These are phyloP conservation scores for Mesoligia furuncula DNA, from an alignment of 2,888 invertebrate species.

Conservation along the genomic window DNA sequence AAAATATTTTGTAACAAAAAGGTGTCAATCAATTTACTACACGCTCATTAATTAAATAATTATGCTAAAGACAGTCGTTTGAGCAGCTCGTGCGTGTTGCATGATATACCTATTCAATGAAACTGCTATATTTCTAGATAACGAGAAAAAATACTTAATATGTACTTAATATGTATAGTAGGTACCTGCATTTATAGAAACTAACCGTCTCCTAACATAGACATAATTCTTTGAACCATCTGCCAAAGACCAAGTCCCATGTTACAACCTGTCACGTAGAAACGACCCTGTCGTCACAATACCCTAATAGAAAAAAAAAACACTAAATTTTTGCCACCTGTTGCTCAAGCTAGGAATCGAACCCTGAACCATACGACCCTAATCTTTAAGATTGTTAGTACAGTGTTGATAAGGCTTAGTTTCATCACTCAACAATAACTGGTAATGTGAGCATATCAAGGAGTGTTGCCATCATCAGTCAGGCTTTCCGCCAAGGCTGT, in stretches of 20 bases:
- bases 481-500: constrained; percentile 49
- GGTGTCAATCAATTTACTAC: constrained; percentile 27
- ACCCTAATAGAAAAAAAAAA: neutral
- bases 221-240: neutral
- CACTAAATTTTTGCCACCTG: constrained; percentile 10
- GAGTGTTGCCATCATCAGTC: constrained; percentile 45
- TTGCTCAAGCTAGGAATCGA: constrained; percentile 27
- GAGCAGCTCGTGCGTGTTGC: constrained; percentile 25
- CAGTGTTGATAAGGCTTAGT: constrained; percentile 4
- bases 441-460: constrained; percentile 25
- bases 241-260: neutral
- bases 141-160: constrained; percentile 2
- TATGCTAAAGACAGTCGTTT: constrained; percentile 37
- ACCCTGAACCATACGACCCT: constrained; percentile 21
- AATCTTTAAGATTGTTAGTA: neutral
- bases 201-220: neutral
- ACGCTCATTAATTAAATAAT: constrained; percentile 39
- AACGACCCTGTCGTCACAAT: neutral
- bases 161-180: too few species aligned
- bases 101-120: constrained; percentile 2
- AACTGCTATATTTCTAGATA: constrained; percentile 5
- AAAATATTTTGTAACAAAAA: constrained; percentile 27
- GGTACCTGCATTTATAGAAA: neutral
- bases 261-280: neutral
- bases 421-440: constrained; percentile 26